phyloP scores from a whole-genome alignment of 2,113 vertebrate species.

The Microtus pennsylvanicus region DNA sequence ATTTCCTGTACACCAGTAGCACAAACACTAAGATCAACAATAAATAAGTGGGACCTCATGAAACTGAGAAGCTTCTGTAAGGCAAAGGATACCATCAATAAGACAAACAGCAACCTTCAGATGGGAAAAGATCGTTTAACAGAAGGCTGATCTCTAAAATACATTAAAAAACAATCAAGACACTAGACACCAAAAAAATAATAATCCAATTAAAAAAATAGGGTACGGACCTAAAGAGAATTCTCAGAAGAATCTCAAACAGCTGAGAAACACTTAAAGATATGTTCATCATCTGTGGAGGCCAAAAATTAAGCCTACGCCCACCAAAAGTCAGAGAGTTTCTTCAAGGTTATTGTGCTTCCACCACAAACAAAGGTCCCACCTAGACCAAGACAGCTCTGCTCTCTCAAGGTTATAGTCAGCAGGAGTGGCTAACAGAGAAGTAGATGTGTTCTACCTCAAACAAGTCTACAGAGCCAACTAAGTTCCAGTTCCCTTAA shows the following conservation, averaged over 20 bases:
- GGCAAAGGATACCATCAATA: neutral
- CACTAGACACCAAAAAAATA: neutral
- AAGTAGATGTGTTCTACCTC: too few relatives aligned
- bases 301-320: too few relatives aligned
- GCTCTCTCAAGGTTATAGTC: too few relatives aligned
- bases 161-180: neutral
- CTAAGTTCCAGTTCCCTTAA: too few relatives aligned
- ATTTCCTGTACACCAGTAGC: neutral
- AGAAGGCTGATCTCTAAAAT: neutral
- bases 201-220: neutral
- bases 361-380: too few relatives aligned
- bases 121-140: neutral
- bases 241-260: neutral
- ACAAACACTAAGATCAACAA: neutral
- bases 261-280: neutral
- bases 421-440: too few relatives aligned
- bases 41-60: neutral
- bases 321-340: too few relatives aligned
- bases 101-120: neutral
- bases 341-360: too few relatives aligned
- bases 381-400: too few relatives aligned
- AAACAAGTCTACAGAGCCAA: too few relatives aligned
- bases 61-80: neutral
- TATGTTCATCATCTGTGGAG: neutral
- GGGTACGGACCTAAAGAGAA: neutral